Evolutionary conservation across 2,797 vertebrate species (phyloP).

Genomic region (Carcharodon carcharias): DNA sequence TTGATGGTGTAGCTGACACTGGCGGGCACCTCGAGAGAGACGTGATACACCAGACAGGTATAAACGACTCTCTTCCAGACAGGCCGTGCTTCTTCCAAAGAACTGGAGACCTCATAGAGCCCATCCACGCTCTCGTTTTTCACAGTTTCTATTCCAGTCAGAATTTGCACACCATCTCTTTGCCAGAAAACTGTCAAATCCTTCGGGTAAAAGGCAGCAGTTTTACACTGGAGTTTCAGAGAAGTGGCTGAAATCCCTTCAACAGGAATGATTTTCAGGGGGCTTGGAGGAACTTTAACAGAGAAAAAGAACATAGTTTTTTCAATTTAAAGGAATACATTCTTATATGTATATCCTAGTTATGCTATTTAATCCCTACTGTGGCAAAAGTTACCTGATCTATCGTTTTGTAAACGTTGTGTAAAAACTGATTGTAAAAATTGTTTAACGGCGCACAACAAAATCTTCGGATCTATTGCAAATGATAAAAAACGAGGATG

Average conservation of each 20-base stretch:
- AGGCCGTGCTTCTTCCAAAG: neutral
- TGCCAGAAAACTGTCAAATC: neutral
- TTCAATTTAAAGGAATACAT: neutral
- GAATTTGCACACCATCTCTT: neutral
- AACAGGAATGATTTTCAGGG: neutral
- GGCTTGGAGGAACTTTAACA: neutral
- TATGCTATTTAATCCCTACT: too few relatives aligned
- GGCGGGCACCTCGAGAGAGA: neutral
- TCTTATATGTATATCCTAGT: neutral
- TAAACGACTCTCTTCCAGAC: neutral
- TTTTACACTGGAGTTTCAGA: neutral
- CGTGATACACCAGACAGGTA: neutral
- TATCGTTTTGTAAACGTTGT: too few relatives aligned
- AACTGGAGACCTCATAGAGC: neutral
- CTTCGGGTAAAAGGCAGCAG: conserved; percentile 3
- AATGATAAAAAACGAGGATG: neutral
- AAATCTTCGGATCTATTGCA: neutral
- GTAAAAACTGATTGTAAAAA: neutral
- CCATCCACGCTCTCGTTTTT: neutral
- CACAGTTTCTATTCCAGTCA: neutral
- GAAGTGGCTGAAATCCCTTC: neutral
- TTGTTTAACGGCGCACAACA: neutral
- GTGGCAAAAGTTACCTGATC: neutral
- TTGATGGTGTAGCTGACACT: neutral
- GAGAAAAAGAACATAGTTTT: neutral